Conservation (phyloP, 92 coral and sea anemone species). For the Epizoanthus fatuus region DNA sequence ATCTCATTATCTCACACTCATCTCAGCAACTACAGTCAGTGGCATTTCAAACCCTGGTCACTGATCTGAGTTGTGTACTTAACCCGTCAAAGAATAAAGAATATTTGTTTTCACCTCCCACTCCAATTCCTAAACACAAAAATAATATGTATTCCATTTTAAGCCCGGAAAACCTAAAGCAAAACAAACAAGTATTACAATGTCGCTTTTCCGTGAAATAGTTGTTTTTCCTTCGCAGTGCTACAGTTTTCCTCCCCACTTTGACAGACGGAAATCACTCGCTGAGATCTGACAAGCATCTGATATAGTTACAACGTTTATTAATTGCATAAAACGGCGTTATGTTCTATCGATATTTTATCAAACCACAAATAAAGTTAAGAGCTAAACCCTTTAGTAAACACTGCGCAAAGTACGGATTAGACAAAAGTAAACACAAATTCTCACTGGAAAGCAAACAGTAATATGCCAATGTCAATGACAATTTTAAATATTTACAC, state of each 20-base stretch:
- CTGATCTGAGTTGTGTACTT: no score
- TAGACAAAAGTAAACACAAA: conserved; percentile 33
- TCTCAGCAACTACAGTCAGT: neutral
- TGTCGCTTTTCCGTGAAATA: conserved; percentile 9
- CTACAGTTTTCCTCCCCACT: neutral
- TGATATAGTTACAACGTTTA: conserved; percentile 28
- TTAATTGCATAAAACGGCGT: conserved; percentile 23
- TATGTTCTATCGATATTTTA: conserved; percentile 31
- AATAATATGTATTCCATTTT: neutral
- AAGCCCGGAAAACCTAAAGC: neutral
- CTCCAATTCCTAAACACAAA: neutral
- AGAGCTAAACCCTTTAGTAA: conserved; percentile 2
- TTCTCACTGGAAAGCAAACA: conserved; percentile 33
- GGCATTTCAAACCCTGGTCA: no score
- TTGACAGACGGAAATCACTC: conserved; percentile 42
- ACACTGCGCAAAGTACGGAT: conserved; percentile 30
- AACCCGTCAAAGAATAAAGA: neutral
- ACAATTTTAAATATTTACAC: conserved; percentile 31
- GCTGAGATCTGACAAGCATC: conserved; percentile 32
- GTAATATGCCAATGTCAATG: conserved; percentile 2
- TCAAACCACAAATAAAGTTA: conserved; percentile 46
- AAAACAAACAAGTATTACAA: conserved; percentile 19
- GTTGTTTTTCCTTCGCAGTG: conserved; percentile 35
- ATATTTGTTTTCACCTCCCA: neutral
- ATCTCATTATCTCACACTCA: neutral